These are phyloP conservation scores for Sebastes fasciatus DNA, from an alignment of 2,113 vertebrate species.

Conservation along the genomic window DNA sequence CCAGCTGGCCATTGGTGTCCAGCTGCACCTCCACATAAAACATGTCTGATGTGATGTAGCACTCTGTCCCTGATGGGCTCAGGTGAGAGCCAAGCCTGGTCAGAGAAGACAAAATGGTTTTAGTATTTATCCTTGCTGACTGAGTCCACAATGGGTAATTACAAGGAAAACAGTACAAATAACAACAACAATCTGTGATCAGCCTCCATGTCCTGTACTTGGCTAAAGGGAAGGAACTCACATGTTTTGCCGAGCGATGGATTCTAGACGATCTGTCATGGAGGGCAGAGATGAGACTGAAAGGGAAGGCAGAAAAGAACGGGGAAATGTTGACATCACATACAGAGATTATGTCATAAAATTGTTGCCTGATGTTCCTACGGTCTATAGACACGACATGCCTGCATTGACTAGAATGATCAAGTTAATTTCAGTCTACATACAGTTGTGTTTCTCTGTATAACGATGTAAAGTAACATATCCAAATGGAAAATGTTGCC, in stretches of 20 bases:
- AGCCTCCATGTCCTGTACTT: not conserved
- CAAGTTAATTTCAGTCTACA: not conserved
- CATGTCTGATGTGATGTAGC: slow-evolving; percentile 99
- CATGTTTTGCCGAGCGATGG: slow-evolving; percentile 97
- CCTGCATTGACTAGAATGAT: not conserved
- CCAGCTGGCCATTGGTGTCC: slow-evolving; percentile 91
- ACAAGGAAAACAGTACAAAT: not conserved
- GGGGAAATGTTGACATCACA: not conserved
- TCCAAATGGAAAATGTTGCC: not conserved
- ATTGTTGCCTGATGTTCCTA: not conserved
- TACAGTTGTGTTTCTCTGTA: not conserved
- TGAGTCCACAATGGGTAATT: not conserved
- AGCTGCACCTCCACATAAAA: slow-evolving; percentile 99
- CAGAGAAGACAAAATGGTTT: slow-evolving; percentile 8
- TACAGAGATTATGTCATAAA: not conserved
- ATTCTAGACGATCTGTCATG: slow-evolving; percentile 97
- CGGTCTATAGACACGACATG: not conserved
- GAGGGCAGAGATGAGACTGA: slow-evolving; percentile 96
- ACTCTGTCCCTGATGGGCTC: slow-evolving; percentile 95
- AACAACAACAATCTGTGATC: not conserved
- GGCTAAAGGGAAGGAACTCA: slow-evolving; percentile 70
- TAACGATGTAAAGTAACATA: not conserved
- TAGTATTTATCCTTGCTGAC: not conserved
- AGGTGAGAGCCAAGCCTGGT: slow-evolving; percentile 94
- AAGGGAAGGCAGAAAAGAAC: slow-evolving; percentile 16